Evolutionary conservation across 2,797 vertebrate genomes (phyloP), one percentile per base, ranked within the genome.

Genomic region (Craterocephalus amniculus): DNA sequence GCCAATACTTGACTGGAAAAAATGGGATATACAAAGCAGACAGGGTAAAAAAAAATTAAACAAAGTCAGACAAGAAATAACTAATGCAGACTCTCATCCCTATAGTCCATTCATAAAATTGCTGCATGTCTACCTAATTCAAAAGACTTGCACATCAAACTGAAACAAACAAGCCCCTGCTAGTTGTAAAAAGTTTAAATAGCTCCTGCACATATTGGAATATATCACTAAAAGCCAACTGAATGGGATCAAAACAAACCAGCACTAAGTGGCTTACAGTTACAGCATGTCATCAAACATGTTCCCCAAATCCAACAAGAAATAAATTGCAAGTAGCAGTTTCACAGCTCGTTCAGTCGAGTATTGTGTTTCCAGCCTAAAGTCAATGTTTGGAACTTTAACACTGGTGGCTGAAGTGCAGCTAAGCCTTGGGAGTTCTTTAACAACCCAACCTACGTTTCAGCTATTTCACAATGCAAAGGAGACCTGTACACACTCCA

Each of bases 371-470:
- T 74, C 60, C 26, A 18, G 77, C 65, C 74, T 54, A 63, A 66
- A 87, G 79, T 81, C 84, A 72, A 57, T 83, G 76, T 79, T 81
- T 84, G 81, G 73, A 79, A 67, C 76, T 68, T 65, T 56, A 85
- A 87, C 79, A 81, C 67, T 54, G 34, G 63, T 10, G 68, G 48
- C 64, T 29, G 54, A 78, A 70, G 72, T 69, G 79, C 64, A 66
- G 72, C 49, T 86, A 68, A 83, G 83, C 80, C 86, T 62, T 22
- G 58, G 56, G 74, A 74, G 64, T 45, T 65, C 58, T 82, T 74
- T 57, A 16, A 66, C 59, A 71, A 61, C 22, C 61, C 0, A 43
- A 61, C 58, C 72, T 49, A 45, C 14, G 45, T 73, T 63, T 38
- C 7, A 72, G 72, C 58, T 63, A 13, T 70, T 75, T 77, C 65